Base-by-base conservation (phyloP, 2,797 vertebrate species). In the Cossypha heuglini region DNA sequence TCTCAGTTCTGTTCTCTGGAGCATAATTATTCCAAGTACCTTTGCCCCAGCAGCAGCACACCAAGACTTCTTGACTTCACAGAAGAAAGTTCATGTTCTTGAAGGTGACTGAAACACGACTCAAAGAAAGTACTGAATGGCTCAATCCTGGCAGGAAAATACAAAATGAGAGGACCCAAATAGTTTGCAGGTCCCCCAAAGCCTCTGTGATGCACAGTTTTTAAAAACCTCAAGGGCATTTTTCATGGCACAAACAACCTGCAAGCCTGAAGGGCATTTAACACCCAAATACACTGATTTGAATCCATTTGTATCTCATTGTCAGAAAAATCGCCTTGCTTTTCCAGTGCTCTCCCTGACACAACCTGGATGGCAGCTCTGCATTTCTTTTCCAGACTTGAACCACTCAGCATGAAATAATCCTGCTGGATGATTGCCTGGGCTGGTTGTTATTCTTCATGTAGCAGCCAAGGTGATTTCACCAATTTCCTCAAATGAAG, bases 1-100 rank as follows among this genome's bases (percentile, higher is more conserved):
- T 93, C 93, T 86, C 85, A 92, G 87, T 76, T 90, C 91, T 86
- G 76, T 90, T 97, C 95, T 90, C 74, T 73, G 52, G 80, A 93
- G 94, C 61, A 25, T 86, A 81, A 92, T 81, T 72, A 52, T 37
- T 71, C 46, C 72, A 83, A 86, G 69, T 57, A 62, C 76, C 69
- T 57, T 90, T 86, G 35, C 57, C 49, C 57, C 55, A 37, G n/a
- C 42, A 78, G 40, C 73, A 93, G 69, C 83, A 92, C 1, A 11
- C 42, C 45, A 62, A 87, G 25, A 66, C 37, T 80, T 29, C 52
- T 46, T 38, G 54, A 75, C 45, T 88, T 80, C 51, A 68, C 48
- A 26, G 31, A 58, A 62, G 12, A 15, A 42, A 57, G 28, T 86
- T 64, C 55, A 51, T 42, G 46, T 25, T 68, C 73, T 33, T 52